Conservation (phyloP, 2,888 invertebrate species). For the Aphidius colemani region DNA sequence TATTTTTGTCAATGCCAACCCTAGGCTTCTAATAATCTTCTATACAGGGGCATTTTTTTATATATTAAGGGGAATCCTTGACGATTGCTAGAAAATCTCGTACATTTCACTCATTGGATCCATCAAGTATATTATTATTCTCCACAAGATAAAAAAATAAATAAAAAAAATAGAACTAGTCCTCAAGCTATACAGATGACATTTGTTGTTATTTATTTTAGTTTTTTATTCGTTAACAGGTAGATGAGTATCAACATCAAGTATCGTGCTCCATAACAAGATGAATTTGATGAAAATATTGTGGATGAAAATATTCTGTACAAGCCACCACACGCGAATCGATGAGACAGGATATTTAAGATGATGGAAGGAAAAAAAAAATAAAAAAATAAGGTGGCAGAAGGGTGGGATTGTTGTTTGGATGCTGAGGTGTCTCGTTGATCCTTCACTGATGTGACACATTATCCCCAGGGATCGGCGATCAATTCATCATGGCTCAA, state of each 20-base stretch:
- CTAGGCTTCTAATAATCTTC: background rate
- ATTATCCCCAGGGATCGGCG: constrained; percentile 54
- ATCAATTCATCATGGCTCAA: constrained; percentile 52
- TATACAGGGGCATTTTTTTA: constrained; percentile 10
- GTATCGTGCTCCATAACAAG: too few relatives aligned
- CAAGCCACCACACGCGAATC: too few relatives aligned
- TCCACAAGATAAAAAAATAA: background rate
- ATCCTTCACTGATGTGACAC: constrained; percentile 52
- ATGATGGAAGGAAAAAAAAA: constrained; percentile 32
- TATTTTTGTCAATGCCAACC: background rate
- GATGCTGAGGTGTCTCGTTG: constrained; percentile 45
- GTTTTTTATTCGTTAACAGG: too few relatives aligned
- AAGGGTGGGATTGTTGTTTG: constrained; percentile 37
- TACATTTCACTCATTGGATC: constrained; percentile 1
- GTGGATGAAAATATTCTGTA: too few relatives aligned
- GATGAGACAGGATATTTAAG: constrained; percentile 38
- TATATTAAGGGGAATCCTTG: constrained; percentile 5
- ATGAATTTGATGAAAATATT: too few relatives aligned
- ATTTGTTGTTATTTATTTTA: background rate
- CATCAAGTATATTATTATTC: background rate
- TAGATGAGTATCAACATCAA: too few relatives aligned
- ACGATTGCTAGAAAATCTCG: background rate
- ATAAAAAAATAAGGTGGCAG: constrained; percentile 23
- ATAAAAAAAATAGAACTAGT: background rate
- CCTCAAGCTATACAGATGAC: background rate